Evolutionary conservation across 2,113 vertebrate genomes (phyloP).

Genomic region (Ceuthmochares aereus): DNA sequence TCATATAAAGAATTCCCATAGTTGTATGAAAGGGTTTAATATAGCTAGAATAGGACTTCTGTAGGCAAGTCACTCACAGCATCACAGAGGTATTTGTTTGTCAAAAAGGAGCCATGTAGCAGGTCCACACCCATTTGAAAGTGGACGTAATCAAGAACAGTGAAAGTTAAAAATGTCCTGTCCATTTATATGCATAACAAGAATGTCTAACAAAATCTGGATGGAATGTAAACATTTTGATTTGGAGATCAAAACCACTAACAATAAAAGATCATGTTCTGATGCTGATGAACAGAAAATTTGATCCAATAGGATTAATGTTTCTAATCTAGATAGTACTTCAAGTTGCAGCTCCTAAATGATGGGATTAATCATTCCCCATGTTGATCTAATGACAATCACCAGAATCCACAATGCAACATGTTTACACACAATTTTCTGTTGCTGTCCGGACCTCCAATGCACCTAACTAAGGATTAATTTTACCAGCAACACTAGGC

Average conservation of each 20-base stretch:
- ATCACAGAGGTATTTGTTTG: neutral
- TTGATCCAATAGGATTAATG: neutral
- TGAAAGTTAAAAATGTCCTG: neutral
- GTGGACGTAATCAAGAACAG: neutral
- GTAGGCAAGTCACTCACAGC: accelerated
- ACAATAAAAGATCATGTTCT: neutral
- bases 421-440: neutral
- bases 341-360: neutral
- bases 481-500: neutral
- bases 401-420: neutral
- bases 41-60: neutral
- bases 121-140: neutral
- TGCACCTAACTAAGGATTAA: neutral
- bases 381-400: neutral
- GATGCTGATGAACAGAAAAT: neutral
- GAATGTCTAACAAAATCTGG: neutral
- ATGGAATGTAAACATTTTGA: neutral
- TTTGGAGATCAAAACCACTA: neutral
- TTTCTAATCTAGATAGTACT: neutral
- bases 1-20: neutral
- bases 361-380: neutral
- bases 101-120: neutral
- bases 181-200: neutral
- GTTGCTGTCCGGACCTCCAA: neutral
- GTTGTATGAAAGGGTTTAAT: neutral